phyloP scores from a whole-genome alignment of 2,113 vertebrate species.

The Calypte anna region DNA sequence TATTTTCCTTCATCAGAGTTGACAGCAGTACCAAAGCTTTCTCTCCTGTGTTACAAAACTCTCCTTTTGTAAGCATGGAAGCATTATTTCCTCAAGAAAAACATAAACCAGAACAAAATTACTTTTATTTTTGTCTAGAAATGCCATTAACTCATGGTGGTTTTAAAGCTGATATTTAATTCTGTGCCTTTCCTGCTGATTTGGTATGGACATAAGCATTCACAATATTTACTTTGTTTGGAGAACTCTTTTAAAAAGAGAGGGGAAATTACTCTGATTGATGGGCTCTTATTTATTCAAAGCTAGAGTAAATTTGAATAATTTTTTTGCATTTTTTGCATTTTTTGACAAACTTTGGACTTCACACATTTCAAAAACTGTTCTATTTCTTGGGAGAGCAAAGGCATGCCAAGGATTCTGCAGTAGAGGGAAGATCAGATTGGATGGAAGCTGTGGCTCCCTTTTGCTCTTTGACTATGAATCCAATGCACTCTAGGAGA shows the following conservation, averaged over 20 bases:
- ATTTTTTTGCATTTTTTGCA: neutral
- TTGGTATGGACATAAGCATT: neutral
- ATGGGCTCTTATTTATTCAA: neutral
- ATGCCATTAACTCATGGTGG: neutral
- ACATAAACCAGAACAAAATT: neutral
- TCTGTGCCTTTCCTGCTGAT: neutral
- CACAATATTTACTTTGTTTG: neutral
- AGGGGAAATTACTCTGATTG: neutral
- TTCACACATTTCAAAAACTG: neutral
- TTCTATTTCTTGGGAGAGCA: neutral
- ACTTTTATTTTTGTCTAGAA: neutral
- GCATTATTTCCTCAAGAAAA: neutral
- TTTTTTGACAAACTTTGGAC: neutral
- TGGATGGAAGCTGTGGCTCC: neutral
- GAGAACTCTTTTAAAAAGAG: neutral
- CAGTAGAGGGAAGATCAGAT: neutral
- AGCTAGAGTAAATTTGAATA: neutral
- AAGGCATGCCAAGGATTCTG: neutral
- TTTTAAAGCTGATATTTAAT: neutral
- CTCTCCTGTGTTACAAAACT: neutral
- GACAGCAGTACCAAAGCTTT: conserved; percentile 33
- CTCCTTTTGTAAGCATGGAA: neutral
- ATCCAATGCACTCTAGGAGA: neutral
- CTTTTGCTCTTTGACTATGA: neutral
- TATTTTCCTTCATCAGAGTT: conserved; percentile 62